Conservation (phyloP, 2,888 invertebrate genomes). For the Mactromeris polynyma region DNA sequence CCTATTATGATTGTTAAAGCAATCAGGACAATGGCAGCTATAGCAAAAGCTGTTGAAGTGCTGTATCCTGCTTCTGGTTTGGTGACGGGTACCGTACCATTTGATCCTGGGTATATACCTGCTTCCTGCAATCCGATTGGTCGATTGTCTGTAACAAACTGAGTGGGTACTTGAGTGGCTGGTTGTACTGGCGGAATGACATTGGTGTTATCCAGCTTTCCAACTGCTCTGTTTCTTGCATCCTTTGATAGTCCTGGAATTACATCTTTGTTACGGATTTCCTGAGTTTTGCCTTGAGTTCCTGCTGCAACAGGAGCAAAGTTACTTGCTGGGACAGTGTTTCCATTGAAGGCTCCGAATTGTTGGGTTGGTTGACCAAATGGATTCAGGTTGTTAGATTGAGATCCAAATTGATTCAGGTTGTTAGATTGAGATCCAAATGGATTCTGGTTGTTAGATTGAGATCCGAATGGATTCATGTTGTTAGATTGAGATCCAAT, state of each 20-base stretch:
- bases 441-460: no score
- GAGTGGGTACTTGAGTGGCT: background rate
- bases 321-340: background rate
- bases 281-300: slow-evolving; percentile 28
- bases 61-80: slow-evolving; percentile 38
- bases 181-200: background rate
- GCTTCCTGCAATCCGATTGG: slow-evolving; percentile 57
- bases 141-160: slow-evolving; percentile 15
- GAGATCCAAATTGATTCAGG: background rate
- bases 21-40: slow-evolving; percentile 77
- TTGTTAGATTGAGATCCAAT: background rate
- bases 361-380: background rate
- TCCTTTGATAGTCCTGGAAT: slow-evolving; percentile 57
- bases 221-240: slow-evolving; percentile 23
- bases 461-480: background rate
- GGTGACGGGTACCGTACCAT: slow-evolving; percentile 38
- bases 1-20: slow-evolving; percentile 79
- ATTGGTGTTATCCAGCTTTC: slow-evolving; percentile 21
- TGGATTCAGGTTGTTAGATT: background rate
- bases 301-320: background rate
- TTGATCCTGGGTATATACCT: slow-evolving; percentile 47
- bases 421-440: background rate
- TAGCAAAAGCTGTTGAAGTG: slow-evolving; percentile 72
- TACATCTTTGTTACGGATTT: slow-evolving; percentile 55
- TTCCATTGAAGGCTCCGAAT: background rate